phyloP scores from a whole-genome alignment of 2,113 vertebrate species.

The Phaetusa simplex region DNA sequence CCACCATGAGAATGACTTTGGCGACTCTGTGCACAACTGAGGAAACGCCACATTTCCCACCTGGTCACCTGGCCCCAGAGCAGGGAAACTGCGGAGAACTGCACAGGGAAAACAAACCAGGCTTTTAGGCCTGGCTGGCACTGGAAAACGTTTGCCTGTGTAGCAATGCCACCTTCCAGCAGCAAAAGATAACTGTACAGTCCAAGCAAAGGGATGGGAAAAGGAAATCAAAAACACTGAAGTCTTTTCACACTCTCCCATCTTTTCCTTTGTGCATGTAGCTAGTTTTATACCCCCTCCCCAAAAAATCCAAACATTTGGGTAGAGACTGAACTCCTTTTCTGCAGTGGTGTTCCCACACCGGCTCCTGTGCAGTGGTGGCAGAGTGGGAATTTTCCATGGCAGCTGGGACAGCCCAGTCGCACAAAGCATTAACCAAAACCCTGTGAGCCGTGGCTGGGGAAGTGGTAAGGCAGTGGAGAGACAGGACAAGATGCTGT shows the following conservation, averaged over 20 bases:
- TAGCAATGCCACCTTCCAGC: neutral
- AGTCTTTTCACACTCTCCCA: neutral
- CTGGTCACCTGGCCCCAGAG: fast-evolving
- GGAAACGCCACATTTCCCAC: neutral
- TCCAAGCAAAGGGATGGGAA: neutral
- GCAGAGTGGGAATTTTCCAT: neutral
- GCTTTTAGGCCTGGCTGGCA: neutral
- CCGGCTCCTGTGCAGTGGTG: neutral
- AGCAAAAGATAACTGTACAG: neutral
- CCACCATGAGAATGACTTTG: neutral
- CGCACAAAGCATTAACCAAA: neutral
- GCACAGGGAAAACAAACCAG: neutral
- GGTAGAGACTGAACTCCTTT: neutral
- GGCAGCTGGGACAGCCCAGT: neutral
- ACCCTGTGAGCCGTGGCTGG: fast-evolving
- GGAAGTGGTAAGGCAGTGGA: neutral
- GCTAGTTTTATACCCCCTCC: neutral
- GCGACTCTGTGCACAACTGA: neutral
- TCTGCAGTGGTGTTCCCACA: neutral
- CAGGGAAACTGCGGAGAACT: neutral
- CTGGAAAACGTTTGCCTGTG: neutral
- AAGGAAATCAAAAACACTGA: neutral
- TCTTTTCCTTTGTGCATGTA: neutral
- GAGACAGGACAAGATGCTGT: neutral
- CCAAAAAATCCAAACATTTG: neutral